Base-by-base conservation (phyloP, 1,140 invertebrate genomes). In the Cylas formicarius region DNA sequence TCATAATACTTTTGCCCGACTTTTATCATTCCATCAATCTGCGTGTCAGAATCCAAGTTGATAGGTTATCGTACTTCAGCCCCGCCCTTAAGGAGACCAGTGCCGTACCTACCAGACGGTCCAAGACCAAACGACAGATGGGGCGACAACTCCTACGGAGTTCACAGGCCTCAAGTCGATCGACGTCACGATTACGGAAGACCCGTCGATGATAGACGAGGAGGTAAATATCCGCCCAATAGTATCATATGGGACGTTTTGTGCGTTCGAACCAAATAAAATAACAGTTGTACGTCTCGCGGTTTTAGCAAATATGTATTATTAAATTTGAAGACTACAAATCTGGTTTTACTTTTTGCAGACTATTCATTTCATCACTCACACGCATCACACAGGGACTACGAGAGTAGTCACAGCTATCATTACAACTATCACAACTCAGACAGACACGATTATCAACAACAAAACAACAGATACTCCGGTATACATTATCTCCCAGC, bases 161-260 rank as follows among this genome's bases (percentile, higher is more conserved):
- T 16, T 16, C 35, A 20, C 14, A 27, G 26, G 2, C 48, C 44
- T 3, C 46, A 40, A 14, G 33, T 41, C 26, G 44, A 55, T 21
- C 20, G 35, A 33, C 44, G 47, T 13, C 48, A 41, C 9, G 38
- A 52, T 11, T 52, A 55, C 17, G 44, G 39, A 36, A 48, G 44
- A 18, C 24, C 40, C 10, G 36, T 33, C 13, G 24, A 35, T 26
- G 36, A 34, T 39, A 43, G 50, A 17, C 28, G 55, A 48, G 58
- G 59, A 61, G 59, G 57, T 59, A 61, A 59, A 57, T 56, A 59
- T 57, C 28, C 47, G n/a, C 48, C 44, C 17, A 21, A 37, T 16
- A 55, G 27, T 9, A 45, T 53, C 31, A 50, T 57, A 24, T 57
- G 52, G 50, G 53, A 60, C 37, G 50, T 60, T 14, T 50, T 60